Percentiles rank a stretch among this genome's conserved stretches.
Conservation (phyloP, 1,140 invertebrate genomes). For the Mya arenaria region DNA sequence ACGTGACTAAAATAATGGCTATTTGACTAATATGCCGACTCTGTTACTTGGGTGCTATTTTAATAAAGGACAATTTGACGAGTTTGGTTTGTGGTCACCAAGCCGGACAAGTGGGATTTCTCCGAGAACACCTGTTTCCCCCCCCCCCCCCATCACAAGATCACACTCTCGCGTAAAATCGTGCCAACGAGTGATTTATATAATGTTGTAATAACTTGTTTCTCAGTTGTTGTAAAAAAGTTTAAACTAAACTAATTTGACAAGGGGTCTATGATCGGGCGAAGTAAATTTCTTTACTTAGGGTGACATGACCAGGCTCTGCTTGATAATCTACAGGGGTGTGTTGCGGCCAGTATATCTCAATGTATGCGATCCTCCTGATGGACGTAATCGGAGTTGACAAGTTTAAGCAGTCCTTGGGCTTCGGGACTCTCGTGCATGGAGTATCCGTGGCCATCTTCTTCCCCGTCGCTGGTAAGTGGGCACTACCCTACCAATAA, state of each 20-base stretch:
- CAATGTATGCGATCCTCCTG: constrained; percentile 6
- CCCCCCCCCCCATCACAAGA: not conserved
- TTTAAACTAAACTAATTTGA: not conserved
- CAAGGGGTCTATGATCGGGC: not conserved
- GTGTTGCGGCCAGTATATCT: constrained; percentile 20
- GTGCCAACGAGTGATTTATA: not conserved
- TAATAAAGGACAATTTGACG: too few relatives aligned
- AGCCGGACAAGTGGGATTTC: too few relatives aligned
- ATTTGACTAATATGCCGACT: too few relatives aligned
- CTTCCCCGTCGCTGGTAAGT: constrained; percentile 25
- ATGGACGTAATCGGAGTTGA: constrained; percentile 18
- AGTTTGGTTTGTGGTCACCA: too few relatives aligned
- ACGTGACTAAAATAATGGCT: too few relatives aligned
- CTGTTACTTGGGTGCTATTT: too few relatives aligned
- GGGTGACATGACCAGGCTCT: too few relatives aligned
- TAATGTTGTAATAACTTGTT: not conserved
- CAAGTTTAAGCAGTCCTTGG: constrained; percentile 27
- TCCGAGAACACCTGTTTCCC: too few relatives aligned
- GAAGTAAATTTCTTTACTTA: too few relatives aligned
- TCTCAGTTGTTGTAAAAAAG: not conserved
- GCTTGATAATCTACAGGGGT: constrained; percentile 20
- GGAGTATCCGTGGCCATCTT: constrained; percentile 2
- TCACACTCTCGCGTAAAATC: not conserved
- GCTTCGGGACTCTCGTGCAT: constrained; percentile 5
- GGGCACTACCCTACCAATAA: too few relatives aligned